Base-by-base conservation (phyloP, 2,113 vertebrate species). In the Muntiacus reevesi region DNA sequence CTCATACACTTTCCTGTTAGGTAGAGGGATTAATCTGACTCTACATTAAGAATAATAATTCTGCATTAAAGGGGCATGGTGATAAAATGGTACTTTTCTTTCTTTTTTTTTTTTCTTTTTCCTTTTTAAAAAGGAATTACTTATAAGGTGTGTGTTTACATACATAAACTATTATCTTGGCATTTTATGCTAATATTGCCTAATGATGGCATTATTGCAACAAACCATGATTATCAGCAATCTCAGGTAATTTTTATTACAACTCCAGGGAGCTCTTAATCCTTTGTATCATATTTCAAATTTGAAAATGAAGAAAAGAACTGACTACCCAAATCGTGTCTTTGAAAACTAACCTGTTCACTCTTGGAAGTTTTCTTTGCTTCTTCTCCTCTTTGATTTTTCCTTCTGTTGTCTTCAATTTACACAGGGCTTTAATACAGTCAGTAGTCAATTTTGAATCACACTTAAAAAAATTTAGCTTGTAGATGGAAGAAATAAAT, bases 271-370 rank as follows among this genome's bases (percentile, higher is more conserved):
- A 89, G 54, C 50, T 86, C 40, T 93, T 83, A 83, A 91, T 87
- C 83, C 3, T 93, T 93, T 55, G n/a, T 71, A 88, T 89, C 17
- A 7, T 82, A 82, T 62, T 94, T 97, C 5, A 36, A 82, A 91
- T 82, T 94, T 94, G 62, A 86, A 94, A 94, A 67, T 76, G 71
- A 94, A 81, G 17, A 93, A 88, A 85, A 23, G 43, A 92, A 36
- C 55, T 78, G 55, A 86, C 11, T 87, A 55, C 7, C 23, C 13
- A 94, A 92, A 92, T 76, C 13, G 91, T 54, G 16, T 83, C 91
- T 81, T 71, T 89, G 40, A 92, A 89, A 96, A 89, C 33, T 40
- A 79, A 8, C 62, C 21, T 87, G n/a, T n/a, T 67, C 13, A 64
- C 16, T 83, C 67, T 95, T 71, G 15, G 27, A 94, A 94, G 27